These are phyloP conservation scores for Synanthedon formicaeformis DNA, from an alignment of 2,888 invertebrate species.

Conservation along the genomic window DNA sequence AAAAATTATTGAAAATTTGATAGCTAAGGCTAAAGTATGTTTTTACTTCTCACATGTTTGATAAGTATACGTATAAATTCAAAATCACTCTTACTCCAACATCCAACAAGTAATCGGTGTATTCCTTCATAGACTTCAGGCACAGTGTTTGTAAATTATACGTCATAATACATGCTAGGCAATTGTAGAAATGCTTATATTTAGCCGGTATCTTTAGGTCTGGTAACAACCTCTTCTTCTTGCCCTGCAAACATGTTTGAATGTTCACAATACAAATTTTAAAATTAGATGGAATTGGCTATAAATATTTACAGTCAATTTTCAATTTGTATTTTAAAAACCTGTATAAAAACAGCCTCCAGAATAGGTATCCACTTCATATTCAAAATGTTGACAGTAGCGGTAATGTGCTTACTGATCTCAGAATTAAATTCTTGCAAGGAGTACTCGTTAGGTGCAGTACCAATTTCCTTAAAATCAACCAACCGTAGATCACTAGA, in stretches of 20 bases:
- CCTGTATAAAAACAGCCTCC: conserved; percentile 73
- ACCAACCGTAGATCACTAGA: conserved; percentile 73
- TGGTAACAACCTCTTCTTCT: conserved; percentile 76
- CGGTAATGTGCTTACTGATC: conserved; percentile 70
- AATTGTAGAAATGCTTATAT: conserved; percentile 85
- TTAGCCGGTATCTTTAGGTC: conserved; percentile 73
- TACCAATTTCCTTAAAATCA: conserved; percentile 68
- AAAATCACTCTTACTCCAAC: conserved; percentile 72
- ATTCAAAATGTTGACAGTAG: conserved; percentile 74
- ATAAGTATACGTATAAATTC: conserved; percentile 6
- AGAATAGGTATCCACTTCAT: conserved; percentile 74
- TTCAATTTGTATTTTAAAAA: conserved; percentile 13
- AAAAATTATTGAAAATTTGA: neutral
- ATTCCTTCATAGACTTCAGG: conserved; percentile 82
- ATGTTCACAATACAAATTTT: no score
- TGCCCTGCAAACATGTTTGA: conserved; percentile 54
- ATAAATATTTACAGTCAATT: neutral
- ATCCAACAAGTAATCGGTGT: conserved; percentile 81
- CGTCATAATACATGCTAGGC: conserved; percentile 89
- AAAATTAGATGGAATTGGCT: neutral
- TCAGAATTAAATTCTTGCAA: conserved; percentile 73
- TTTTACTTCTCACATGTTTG: no score
- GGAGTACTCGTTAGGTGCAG: conserved; percentile 75
- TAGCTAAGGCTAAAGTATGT: neutral
- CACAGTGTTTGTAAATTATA: conserved; percentile 86